phyloP scores from a whole-genome alignment of 2,113 vertebrate genomes.

The Seriola quinqueradiata region DNA sequence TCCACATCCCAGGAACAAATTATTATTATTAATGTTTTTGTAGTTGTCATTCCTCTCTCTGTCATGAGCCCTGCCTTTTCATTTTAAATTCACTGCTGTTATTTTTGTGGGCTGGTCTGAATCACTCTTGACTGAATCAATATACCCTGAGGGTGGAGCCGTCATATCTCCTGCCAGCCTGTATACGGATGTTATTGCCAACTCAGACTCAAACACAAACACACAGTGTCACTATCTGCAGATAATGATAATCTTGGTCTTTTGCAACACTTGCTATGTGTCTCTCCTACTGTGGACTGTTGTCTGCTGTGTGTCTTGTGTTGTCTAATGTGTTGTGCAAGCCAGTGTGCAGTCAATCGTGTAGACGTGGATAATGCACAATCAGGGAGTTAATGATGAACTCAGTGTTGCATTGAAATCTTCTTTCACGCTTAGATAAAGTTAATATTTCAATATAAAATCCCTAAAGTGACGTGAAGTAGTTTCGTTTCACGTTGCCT shows the following conservation, averaged over 20 bases:
- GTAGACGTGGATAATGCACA: background rate
- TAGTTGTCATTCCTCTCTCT: background rate
- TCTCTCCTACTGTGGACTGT: background rate
- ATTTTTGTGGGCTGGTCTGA: background rate
- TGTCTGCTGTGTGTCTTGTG: background rate
- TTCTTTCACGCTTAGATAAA: background rate
- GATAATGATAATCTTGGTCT: background rate
- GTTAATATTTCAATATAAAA: background rate
- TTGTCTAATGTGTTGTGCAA: background rate
- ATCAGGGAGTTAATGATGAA: background rate
- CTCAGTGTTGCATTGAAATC: background rate
- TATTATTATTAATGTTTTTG: too few relatives aligned
- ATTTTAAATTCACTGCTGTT: background rate
- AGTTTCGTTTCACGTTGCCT: too few relatives aligned
- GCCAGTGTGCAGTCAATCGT: background rate
- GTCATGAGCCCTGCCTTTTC: background rate
- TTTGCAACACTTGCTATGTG: background rate
- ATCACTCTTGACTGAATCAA: constrained; percentile 36
- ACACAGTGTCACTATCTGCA: background rate
- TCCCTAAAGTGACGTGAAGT: background rate
- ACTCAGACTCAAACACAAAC: background rate
- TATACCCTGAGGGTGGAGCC: constrained; percentile 45
- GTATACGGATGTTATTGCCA: constrained; percentile 9
- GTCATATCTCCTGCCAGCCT: background rate
- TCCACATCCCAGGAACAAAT: too few relatives aligned